Evolutionary conservation across 2,797 vertebrate genomes (phyloP), one percentile per base, ranked within the genome.

Genomic region (Malacoctenus gilli): DNA sequence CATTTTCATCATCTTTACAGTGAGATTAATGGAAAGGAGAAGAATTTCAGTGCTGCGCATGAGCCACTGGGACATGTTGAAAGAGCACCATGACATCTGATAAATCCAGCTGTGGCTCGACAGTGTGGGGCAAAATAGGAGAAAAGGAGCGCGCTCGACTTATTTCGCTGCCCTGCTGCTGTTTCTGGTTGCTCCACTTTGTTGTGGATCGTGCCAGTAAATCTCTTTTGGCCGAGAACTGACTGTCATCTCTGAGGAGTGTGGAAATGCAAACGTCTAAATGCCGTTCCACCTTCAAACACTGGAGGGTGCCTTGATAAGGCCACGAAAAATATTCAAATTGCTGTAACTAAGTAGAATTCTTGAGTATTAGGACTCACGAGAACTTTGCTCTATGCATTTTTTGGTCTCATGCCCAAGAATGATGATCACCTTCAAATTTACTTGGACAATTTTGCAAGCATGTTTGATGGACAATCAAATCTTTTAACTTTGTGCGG

Each of bases 1-100:
- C 49, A 20, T 64, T 67, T 69, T 79, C 63, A 49, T 43, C 18
- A 13, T 67, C 51, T 62, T 82, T 72, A 56, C 38, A 38, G 44
- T 49, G 53, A 72, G 72, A 81, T 82, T 82, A 81, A 83, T 71
- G 36, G 48, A 37, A 7, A 52, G 43, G 20, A 23, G 64, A 39
- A 21, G 51, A 53, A 68, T 67, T 65, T 55, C 4, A 48, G 52
- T 67, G 11, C 50, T 42, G 51, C 41, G 63, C 69, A 67, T 3
- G 46, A 68, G 42, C 75, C 31, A 5, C 58, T 57, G 57, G 67
- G 50, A 73, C 46, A 37, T 47, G 35, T 63, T 52, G 55, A 63
- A 68, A 74, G 74, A 59, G 41, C 75, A 74, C 52, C 48, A 54
- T 23, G 70, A 64, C 58, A 54, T 82, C 73, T 67, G 75, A 87